These are phyloP conservation scores for Sarcophaga peregrina DNA, from an alignment of 1,140 invertebrate genomes.

Conservation along the genomic window DNA sequence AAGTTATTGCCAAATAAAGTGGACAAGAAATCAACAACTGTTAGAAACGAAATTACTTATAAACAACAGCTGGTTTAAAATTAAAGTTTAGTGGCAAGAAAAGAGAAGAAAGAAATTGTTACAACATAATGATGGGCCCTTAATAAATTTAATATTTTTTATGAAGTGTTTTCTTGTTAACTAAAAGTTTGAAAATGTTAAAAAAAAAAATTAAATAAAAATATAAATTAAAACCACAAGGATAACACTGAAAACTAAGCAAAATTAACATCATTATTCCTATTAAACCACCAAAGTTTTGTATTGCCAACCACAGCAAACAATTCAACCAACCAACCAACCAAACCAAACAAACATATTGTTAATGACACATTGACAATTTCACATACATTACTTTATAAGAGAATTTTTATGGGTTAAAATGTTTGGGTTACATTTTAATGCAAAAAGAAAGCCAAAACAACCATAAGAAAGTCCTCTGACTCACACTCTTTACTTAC, in stretches of 20 bases:
- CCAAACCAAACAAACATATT: constrained; percentile 10
- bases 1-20: too few relatives aligned
- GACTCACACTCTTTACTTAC: neutral
- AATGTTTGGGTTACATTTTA: neutral
- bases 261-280: constrained; percentile 11
- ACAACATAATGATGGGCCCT: too few relatives aligned
- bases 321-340: too few relatives aligned
- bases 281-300: neutral
- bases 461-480: neutral
- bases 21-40: too few relatives aligned
- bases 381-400: constrained; percentile 27
- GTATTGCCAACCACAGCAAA: constrained; percentile 15
- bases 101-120: too few relatives aligned
- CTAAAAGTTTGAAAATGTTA: too few relatives aligned
- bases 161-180: too few relatives aligned
- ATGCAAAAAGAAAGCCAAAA: neutral
- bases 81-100: too few relatives aligned
- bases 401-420: neutral
- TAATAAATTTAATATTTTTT: too few relatives aligned
- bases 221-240: neutral
- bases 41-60: too few relatives aligned
- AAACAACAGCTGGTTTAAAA: too few relatives aligned
- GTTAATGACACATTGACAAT: constrained; percentile 31
- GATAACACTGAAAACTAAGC: neutral
- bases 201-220: too few relatives aligned